Conservation (phyloP, 1,140 invertebrate species). For the Charaxes varanes region DNA sequence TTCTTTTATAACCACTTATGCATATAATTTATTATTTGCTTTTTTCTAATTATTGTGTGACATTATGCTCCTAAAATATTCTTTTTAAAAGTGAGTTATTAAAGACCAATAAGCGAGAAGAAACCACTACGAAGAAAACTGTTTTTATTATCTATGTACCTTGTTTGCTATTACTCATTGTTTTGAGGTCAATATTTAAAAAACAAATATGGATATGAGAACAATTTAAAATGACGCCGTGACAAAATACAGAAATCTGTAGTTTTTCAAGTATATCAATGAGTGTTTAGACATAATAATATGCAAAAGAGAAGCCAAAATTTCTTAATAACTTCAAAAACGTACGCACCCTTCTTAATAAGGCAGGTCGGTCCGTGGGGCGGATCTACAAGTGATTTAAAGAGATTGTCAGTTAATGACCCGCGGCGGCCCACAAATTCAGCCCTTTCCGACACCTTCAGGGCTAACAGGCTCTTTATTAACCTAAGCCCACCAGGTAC, state of each 20-base stretch:
- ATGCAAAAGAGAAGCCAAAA: constrained; percentile 30
- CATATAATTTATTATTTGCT: too few species aligned
- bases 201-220: too few species aligned
- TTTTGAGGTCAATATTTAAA: too few species aligned
- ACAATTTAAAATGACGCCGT: too few species aligned
- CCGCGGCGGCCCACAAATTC: constrained; percentile 56
- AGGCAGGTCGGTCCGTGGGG: constrained; percentile 42
- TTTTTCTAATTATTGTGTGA: too few species aligned
- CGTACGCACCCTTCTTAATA: constrained; percentile 54
- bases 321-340: constrained; percentile 51
- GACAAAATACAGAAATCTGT: background rate
- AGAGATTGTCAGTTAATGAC: constrained; percentile 71
- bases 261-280: background rate
- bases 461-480: constrained; percentile 44
- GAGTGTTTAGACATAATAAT: background rate
- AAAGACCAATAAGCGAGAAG: too few species aligned
- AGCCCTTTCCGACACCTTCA: constrained; percentile 53
- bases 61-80: too few species aligned
- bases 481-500: constrained; percentile 28
- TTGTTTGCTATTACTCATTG: too few species aligned
- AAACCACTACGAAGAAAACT: too few species aligned
- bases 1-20: too few species aligned
- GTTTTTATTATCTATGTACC: too few species aligned
- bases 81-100: too few species aligned
- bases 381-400: constrained; percentile 69